Conservation (phyloP, 2,888 invertebrate genomes). For the Lycaena phlaeas region DNA sequence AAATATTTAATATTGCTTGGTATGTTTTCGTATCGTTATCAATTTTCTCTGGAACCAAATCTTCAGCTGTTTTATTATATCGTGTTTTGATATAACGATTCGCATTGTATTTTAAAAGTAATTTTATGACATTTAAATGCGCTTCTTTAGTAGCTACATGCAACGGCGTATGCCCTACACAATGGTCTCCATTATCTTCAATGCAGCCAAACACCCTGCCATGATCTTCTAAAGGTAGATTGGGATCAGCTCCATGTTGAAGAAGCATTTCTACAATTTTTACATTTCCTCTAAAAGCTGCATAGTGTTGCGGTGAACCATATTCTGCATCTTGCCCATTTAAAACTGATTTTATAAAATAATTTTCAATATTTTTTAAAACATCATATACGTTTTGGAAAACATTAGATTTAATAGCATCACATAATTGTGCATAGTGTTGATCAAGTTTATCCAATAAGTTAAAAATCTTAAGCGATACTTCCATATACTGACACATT, state of each 20-base stretch:
- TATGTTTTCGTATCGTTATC: too few species aligned
- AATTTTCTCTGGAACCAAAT: too few species aligned
- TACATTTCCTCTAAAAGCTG: not conserved
- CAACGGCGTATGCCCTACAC: not conserved
- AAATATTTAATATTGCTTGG: too few species aligned
- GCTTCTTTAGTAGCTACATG: not conserved
- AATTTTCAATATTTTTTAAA: slow-evolving; percentile 3
- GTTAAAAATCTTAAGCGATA: slow-evolving; percentile 2
- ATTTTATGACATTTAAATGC: not conserved
- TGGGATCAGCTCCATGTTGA: not conserved
- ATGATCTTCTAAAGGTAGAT: not conserved
- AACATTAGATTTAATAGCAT: not conserved
- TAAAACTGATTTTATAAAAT: slow-evolving; percentile 1
- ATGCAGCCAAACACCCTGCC: not conserved
- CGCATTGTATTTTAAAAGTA: not conserved
- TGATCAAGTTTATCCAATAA: not conserved
- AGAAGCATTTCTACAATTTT: not conserved
- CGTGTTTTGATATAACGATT: too few species aligned
- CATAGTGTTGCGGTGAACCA: slow-evolving; percentile 4
- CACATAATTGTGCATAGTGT: not conserved
- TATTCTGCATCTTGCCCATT: slow-evolving; percentile 6
- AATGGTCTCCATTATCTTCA: not conserved
- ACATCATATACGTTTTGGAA: not conserved
- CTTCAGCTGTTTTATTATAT: too few species aligned
- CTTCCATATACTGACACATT: slow-evolving; percentile 3